Evolutionary conservation across 2,888 invertebrate genomes (phyloP).

Genomic region (Mesorhabditis sp.): DNA sequence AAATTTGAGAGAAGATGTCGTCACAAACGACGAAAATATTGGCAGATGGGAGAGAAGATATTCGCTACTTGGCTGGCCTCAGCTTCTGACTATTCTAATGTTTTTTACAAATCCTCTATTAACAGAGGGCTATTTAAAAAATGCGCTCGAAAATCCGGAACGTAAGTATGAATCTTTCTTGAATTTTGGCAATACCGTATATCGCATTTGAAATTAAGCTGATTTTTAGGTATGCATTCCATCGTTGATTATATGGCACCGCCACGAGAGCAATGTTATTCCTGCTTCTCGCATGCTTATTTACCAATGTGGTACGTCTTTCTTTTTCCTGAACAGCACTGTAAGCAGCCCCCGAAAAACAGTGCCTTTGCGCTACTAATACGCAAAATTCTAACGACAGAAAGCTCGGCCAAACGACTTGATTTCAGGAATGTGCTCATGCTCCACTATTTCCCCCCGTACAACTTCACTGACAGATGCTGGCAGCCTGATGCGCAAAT

Average conservation of each 20-base stretch:
- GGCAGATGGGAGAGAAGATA: no score
- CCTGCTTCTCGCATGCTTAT: slow-evolving; percentile 2
- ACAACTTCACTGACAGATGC: slow-evolving; percentile 50
- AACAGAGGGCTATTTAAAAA: no score
- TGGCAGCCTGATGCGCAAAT: slow-evolving; percentile 30
- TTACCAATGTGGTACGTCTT: not conserved
- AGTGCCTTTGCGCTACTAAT: no score
- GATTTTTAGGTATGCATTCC: not conserved
- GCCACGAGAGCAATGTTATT: not conserved
- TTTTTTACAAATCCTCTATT: not conserved
- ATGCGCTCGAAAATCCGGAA: not conserved
- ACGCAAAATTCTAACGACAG: no score
- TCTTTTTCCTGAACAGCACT: not conserved
- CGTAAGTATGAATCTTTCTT: not conserved
- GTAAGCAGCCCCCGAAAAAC: no score
- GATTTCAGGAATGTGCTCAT: slow-evolving; percentile 22
- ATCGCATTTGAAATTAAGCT: not conserved
- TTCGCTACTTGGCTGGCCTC: not conserved
- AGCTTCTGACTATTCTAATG: not conserved
- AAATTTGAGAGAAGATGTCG: no score
- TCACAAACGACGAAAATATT: no score
- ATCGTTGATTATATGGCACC: not conserved
- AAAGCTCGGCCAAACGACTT: not conserved
- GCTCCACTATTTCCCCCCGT: slow-evolving; percentile 51
- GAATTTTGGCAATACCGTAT: not conserved